Base-by-base conservation (phyloP, 30 jellyfish, hydroid and myxozoan genomes). In the Hydractinia symbiolongicarpus region DNA sequence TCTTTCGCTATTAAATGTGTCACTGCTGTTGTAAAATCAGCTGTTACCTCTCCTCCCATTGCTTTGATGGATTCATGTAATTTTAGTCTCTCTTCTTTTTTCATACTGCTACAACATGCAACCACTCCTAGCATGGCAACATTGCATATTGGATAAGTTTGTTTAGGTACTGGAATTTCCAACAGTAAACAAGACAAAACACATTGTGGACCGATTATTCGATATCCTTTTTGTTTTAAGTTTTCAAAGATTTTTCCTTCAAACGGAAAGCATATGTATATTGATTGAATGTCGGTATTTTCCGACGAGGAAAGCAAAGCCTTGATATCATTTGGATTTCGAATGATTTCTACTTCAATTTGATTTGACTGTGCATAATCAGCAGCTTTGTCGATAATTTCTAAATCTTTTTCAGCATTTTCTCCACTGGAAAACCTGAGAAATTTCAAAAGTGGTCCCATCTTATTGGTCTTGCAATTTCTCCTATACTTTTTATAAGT, bases 1-100 rank as follows among this genome's bases (percentile, higher is more conserved):
- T 89, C 99, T 13, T 90, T 90, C 13, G 99, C 96, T 53, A 94
- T 76, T 55, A 94, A 72, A 78, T 94, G 99, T 1, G 99, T 94
- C 19, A 94, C 99, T 61, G 83, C 69, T 61, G 83, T 82, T 5
- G 97, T 89, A 61, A 94, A 86, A 77, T 86, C 95, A 4, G 72
- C 72, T 4, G 92, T 73, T 82, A 94, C 76, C 50, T 56, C 78
- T 4, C 99, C 99, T 16, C 99, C 99, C 98, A 93, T 93, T 30
- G 67, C 56, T 3, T 67, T 61, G 20, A 93, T 81, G n/a, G 54
- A 82, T 5, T 77, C 90, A 20, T 73, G 86, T 15, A 93, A 52
- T 72, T 61, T 50, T 6, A 30, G 55, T 16, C 98, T 79, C 40
- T 93, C 86, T 19, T 84, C 95, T 40, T 53, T 69, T 67, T 88